Evolutionary conservation across 2,888 invertebrate species (phyloP).

Genomic region (Coenonympha glycerion): DNA sequence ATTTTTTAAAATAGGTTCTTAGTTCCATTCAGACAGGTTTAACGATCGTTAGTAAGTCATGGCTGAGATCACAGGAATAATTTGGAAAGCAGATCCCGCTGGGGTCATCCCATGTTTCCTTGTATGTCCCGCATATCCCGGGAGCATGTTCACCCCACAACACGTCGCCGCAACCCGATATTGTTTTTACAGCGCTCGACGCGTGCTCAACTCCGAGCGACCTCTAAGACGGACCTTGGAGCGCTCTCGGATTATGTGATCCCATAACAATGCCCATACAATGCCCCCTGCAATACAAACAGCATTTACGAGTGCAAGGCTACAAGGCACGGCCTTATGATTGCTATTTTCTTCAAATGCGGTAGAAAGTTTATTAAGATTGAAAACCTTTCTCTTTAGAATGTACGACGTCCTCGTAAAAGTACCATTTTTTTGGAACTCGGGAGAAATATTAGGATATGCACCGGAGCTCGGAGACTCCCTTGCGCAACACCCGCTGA

Average conservation of each 20-base stretch:
- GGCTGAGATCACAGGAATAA: no score
- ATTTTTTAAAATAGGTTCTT: no score
- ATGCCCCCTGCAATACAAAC: constrained; percentile 19
- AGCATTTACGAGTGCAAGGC: not conserved
- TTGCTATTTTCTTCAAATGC: not conserved
- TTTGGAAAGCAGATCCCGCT: no score
- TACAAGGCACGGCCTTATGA: not conserved
- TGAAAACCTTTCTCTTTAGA: not conserved
- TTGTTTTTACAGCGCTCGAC: constrained; percentile 58
- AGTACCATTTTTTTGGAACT: no score
- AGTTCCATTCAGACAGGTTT: no score
- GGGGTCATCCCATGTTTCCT: no score
- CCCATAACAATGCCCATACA: constrained; percentile 27
- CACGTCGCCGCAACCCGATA: constrained; percentile 51
- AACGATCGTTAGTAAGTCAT: no score
- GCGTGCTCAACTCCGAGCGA: constrained; percentile 58
- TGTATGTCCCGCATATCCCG: not conserved
- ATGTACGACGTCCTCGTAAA: no score
- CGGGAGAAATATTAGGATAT: no score
- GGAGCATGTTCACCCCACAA: constrained; percentile 12
- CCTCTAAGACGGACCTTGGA: constrained; percentile 64
- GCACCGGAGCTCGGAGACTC: no score
- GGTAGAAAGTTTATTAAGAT: not conserved
- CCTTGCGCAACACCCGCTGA: no score
- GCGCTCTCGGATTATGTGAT: constrained; percentile 30